A percentile compares a stretch with the other conserved stretches of the same genome.
phyloP scores from a whole-genome alignment of 2,113 vertebrate species.

The Macrotis lagotis region DNA sequence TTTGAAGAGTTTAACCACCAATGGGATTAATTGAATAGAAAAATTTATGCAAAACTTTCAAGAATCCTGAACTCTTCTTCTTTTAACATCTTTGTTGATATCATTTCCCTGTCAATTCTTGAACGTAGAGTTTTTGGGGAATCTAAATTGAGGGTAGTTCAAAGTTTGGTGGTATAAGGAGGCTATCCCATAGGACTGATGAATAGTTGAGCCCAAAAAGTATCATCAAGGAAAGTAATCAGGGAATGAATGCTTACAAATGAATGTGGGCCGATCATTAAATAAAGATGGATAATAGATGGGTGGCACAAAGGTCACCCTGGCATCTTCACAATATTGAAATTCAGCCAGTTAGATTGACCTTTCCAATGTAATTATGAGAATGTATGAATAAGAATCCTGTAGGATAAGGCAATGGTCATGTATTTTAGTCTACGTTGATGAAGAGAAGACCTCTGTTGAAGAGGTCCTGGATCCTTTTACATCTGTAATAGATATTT shows the following conservation, averaged over 20 bases:
- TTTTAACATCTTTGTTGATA: neutral
- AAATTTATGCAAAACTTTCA: neutral
- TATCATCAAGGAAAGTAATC: neutral
- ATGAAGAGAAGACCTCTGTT: neutral
- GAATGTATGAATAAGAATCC: neutral
- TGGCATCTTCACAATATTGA: neutral
- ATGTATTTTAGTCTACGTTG: neutral
- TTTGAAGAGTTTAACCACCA: neutral
- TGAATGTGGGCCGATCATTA: neutral
- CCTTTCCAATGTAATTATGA: neutral
- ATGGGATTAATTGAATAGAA: neutral
- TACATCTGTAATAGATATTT: neutral
- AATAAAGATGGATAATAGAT: neutral
- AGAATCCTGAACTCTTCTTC: neutral
- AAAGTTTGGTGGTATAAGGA: neutral
- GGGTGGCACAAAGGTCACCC: neutral
- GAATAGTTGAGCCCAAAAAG: neutral
- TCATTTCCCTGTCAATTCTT: neutral
- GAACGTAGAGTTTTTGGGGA: neutral
- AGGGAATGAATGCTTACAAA: neutral
- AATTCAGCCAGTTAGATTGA: neutral
- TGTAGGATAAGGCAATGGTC: neutral
- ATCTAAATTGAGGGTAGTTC: neutral
- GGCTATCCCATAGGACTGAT: neutral
- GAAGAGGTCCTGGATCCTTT: neutral